Percentiles rank a stretch among this genome's conserved stretches.
Evolutionary conservation across 2,797 vertebrate species (phyloP).

Genomic region (Bradypodion ventrale): DNA sequence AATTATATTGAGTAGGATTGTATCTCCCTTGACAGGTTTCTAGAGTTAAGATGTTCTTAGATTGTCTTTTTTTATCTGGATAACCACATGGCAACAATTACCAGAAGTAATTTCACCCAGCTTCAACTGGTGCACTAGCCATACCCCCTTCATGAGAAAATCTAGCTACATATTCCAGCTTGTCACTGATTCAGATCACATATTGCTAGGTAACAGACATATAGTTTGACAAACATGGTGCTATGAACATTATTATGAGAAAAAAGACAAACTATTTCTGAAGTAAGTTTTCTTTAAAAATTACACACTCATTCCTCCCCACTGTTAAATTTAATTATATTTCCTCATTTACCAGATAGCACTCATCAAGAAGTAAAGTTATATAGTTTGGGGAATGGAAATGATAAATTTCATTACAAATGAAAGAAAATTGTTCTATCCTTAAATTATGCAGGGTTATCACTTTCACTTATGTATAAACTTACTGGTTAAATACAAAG

Average conservation of each 20-base stretch:
- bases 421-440: not conserved
- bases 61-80: no score
- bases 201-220: not conserved
- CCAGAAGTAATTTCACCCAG: no score
- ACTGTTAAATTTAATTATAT: not conserved
- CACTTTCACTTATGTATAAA: conserved; percentile 15
- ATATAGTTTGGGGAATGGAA: no score
- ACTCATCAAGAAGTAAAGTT: not conserved
- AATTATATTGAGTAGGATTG: not conserved
- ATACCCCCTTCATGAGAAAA: no score
- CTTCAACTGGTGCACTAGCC: no score
- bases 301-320: not conserved
- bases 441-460: not conserved
- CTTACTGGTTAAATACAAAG: not conserved
- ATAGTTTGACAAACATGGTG: not conserved
- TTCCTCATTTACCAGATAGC: not conserved
- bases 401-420: not conserved
- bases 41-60: no score
- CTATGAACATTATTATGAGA: not conserved
- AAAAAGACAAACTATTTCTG: not conserved
- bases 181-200: not conserved
- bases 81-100: no score
- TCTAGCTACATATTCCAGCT: not conserved
- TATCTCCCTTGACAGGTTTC: not conserved
- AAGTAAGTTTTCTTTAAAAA: not conserved